Evolutionary conservation across 2,888 invertebrate species (phyloP).

Genomic region (Xanthostigma xanthostigma): DNA sequence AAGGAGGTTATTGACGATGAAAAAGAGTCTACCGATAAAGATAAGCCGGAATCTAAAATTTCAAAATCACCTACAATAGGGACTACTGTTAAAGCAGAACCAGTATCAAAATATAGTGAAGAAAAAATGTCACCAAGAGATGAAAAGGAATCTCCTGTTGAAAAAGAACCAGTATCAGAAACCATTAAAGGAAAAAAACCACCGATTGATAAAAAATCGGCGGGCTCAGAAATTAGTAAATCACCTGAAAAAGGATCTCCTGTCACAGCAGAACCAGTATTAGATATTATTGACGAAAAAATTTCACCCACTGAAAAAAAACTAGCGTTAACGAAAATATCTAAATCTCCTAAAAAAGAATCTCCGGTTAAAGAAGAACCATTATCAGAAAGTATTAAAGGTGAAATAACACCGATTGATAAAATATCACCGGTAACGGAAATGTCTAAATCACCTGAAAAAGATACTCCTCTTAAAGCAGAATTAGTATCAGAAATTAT

Average conservation of each 20-base stretch:
- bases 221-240: too few relatives aligned
- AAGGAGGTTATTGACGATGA: constrained; percentile 12
- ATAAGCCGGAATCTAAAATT: too few relatives aligned
- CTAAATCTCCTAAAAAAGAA: not conserved
- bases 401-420: constrained; percentile 4
- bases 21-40: too few relatives aligned
- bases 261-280: constrained; percentile 20
- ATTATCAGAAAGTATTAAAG: too few relatives aligned
- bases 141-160: not conserved
- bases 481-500: too few relatives aligned
- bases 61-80: constrained; percentile 1
- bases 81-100: constrained; percentile 5
- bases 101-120: not conserved
- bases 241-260: constrained; percentile 10
- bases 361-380: too few relatives aligned
- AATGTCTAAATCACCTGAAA: constrained; percentile 3
- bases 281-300: constrained; percentile 19
- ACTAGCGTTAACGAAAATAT: not conserved
- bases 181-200: constrained; percentile 11
- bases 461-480: not conserved
- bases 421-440: constrained; percentile 11
- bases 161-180: constrained; percentile 7
- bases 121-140: constrained; percentile 1
- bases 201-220: constrained; percentile 13
- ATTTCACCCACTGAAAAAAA: constrained; percentile 9